Percentiles rank a stretch among this genome's conserved stretches.
These are phyloP conservation scores for Drosophila atroscutellata DNA, from an alignment of 2,888 invertebrate genomes.

Conservation along the genomic window DNA sequence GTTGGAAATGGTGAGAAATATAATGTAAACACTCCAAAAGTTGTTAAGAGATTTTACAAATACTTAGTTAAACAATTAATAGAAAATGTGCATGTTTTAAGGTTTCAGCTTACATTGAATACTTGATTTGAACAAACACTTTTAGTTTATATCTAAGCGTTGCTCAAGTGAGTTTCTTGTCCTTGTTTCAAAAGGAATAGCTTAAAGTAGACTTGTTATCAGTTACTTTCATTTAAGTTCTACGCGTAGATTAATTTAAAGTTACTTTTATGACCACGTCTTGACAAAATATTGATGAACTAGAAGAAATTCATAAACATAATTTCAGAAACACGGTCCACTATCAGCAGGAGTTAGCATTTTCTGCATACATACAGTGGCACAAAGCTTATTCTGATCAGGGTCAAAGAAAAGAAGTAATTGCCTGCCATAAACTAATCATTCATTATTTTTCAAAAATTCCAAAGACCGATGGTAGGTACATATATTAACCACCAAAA, in stretches of 20 bases:
- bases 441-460: too few relatives aligned
- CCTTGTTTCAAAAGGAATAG: too few relatives aligned
- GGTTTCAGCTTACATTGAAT: background rate
- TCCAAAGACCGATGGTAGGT: too few relatives aligned
- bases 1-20: constrained; percentile 3
- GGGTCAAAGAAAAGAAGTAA: too few relatives aligned
- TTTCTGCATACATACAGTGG: background rate
- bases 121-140: background rate
- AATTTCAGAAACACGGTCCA: background rate
- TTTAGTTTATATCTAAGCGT: too few relatives aligned
- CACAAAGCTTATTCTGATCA: too few relatives aligned
- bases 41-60: background rate
- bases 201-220: background rate
- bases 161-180: background rate
- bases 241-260: background rate
- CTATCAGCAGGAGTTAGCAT: background rate
- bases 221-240: background rate
- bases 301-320: background rate
- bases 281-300: background rate
- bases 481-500: too few relatives aligned
- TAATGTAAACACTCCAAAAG: constrained; percentile 14
- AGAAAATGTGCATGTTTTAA: background rate
- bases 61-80: background rate
- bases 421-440: too few relatives aligned
- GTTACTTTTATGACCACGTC: background rate